A percentile compares a stretch with the other conserved stretches of the same genome.
Conservation (phyloP, 2,113 vertebrate genomes). For the Ptyas mucosa region DNA sequence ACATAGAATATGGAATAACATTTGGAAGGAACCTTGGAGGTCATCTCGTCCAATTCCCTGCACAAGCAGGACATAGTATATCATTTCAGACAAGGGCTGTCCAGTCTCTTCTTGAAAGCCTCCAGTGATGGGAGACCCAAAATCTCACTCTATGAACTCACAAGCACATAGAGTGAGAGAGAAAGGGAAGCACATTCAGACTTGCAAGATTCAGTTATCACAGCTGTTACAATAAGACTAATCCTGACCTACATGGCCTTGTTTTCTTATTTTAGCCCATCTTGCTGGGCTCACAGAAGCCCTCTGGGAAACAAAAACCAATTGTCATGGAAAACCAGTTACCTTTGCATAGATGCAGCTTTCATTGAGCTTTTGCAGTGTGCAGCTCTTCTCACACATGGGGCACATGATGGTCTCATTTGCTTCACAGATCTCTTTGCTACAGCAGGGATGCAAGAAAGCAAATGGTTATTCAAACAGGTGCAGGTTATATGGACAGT, state of each 20-base stretch:
- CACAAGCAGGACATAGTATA: neutral
- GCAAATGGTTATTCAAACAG: conserved; percentile 26
- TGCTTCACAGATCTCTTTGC: conserved; percentile 95
- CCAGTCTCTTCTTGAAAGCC: neutral
- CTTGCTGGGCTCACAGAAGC: neutral
- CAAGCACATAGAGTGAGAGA: neutral
- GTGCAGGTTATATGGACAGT: neutral
- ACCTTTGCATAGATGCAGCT: conserved; percentile 98
- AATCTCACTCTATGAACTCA: neutral
- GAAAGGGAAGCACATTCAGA: neutral
- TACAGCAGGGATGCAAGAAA: conserved; percentile 55
- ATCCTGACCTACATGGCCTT: neutral
- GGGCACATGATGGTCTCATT: conserved; percentile 95
- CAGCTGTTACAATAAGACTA: neutral
- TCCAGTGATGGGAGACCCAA: neutral
- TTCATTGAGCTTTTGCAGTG: conserved; percentile 87
- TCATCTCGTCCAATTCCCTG: neutral
- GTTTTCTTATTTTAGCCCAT: neutral
- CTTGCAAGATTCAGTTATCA: neutral
- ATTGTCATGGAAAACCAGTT: neutral
- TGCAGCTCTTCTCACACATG: conserved; percentile 91
- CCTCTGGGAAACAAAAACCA: conserved; percentile 2
- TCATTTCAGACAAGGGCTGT: neutral
- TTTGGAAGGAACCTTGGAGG: neutral
- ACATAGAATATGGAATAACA: neutral